A percentile compares a stretch with the other conserved stretches of the same genome.
These are phyloP conservation scores for Antennarius striatus DNA, from an alignment of 2,113 vertebrate species.

Conservation along the genomic window DNA sequence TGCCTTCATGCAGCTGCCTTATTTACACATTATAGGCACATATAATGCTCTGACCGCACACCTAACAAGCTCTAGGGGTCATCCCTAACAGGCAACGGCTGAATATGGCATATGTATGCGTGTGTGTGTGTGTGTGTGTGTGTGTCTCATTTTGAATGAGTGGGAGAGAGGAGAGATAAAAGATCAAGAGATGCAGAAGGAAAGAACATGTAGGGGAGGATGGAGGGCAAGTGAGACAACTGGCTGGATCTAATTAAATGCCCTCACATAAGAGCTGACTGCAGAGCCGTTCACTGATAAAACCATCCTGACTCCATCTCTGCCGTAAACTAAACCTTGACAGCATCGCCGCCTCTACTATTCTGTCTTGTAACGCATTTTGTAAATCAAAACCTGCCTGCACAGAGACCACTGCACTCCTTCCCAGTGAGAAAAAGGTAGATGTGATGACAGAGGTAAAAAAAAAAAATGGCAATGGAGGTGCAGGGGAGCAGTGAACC, in stretches of 20 bases:
- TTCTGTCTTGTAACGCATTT: too few relatives aligned
- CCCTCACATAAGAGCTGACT: constrained; percentile 50
- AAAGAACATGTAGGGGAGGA: neutral
- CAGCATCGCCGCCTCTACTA: neutral
- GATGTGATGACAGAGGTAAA: constrained; percentile 20
- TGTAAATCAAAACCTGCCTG: constrained; percentile 15
- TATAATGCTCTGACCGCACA: neutral
- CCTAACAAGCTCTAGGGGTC: constrained; percentile 37
- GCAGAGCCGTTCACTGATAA: constrained; percentile 50
- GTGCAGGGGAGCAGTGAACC: constrained; percentile 38
- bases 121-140: neutral
- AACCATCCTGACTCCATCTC: constrained; percentile 19
- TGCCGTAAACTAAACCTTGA: constrained; percentile 36
- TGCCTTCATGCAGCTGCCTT: constrained; percentile 28
- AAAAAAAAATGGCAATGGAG: neutral
- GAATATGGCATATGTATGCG: constrained; percentile 2
- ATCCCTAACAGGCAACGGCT: constrained; percentile 31
- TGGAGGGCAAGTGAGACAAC: constrained; percentile 37
- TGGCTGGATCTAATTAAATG: constrained; percentile 66
- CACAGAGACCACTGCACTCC: too few relatives aligned
- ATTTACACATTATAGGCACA: constrained; percentile 31
- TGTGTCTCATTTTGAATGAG: constrained; percentile 20
- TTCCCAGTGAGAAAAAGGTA: neutral
- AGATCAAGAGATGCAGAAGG: constrained; percentile 34
- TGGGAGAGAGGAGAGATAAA: constrained; percentile 37